Conservation (phyloP, 2,888 invertebrate species). For the Ochropleura plecta region DNA sequence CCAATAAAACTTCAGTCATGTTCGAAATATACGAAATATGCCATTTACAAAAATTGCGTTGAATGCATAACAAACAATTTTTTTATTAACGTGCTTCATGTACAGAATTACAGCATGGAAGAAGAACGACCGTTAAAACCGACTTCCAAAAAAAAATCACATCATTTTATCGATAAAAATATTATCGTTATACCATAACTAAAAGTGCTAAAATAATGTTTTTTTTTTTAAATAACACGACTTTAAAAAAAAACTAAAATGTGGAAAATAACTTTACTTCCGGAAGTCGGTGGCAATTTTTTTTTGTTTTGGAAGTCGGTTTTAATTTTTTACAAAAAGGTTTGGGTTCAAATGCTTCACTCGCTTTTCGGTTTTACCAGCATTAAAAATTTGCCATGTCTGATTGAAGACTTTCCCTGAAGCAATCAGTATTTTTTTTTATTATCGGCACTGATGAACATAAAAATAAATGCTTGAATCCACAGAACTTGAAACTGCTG, state of each 20-base stretch:
- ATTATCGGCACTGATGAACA: too few species aligned
- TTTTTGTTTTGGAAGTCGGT: too few species aligned
- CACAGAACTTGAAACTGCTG: too few species aligned
- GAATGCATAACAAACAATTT: background rate
- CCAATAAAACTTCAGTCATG: background rate
- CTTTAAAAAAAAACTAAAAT: too few species aligned
- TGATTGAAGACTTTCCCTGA: background rate
- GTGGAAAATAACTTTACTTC: too few species aligned
- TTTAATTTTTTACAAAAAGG: too few species aligned
- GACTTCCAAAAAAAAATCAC: too few species aligned
- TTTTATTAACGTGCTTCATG: background rate
- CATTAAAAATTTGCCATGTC: background rate
- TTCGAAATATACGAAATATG: background rate
- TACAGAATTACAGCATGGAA: background rate
- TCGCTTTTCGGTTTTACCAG: background rate
- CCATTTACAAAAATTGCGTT: background rate
- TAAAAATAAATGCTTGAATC: background rate
- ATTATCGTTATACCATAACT: too few species aligned
- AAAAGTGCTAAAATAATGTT: too few species aligned
- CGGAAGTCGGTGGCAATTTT: too few species aligned
- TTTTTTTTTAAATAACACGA: too few species aligned
- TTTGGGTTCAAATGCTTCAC: background rate
- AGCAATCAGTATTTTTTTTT: background rate
- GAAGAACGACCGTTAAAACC: background rate
- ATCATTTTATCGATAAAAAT: too few species aligned